Conservation (phyloP, 2,888 invertebrate genomes). For the Aleiodes testaceus region DNA sequence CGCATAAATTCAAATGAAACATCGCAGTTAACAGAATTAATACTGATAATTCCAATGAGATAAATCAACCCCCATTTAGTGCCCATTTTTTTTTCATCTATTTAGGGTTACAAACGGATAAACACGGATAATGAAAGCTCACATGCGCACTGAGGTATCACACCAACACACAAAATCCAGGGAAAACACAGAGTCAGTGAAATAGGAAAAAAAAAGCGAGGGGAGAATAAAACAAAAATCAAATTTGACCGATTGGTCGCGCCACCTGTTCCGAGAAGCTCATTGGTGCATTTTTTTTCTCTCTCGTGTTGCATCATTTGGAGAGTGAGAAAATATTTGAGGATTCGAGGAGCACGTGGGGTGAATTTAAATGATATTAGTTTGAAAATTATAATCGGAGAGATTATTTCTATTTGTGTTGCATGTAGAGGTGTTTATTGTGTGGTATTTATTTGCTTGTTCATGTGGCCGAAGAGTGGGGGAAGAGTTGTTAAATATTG, state of each 20-base stretch:
- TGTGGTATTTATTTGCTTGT: too few species aligned
- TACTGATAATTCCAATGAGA: constrained; percentile 26
- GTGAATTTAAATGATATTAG: too few species aligned
- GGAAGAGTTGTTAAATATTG: too few species aligned
- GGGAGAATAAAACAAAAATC: background rate
- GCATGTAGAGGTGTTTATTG: too few species aligned
- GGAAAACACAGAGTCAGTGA: background rate
- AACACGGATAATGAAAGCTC: background rate
- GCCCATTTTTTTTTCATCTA: background rate
- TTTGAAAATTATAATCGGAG: too few species aligned
- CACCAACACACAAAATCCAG: background rate
- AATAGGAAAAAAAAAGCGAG: background rate
- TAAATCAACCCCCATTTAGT: constrained; percentile 5
- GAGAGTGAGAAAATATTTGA: too few species aligned
- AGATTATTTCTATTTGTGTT: too few species aligned
- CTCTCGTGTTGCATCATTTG: too few species aligned
- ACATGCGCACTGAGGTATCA: background rate
- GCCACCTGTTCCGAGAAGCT: background rate
- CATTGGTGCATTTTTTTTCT: background rate
- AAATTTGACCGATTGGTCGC: background rate
- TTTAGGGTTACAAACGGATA: background rate
- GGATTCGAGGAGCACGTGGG: too few species aligned
- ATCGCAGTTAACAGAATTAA: constrained; percentile 52
- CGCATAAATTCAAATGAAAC: constrained; percentile 58
- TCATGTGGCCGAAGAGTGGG: too few species aligned